Base-by-base conservation (phyloP, 2,888 invertebrate genomes). In the Epinotia nisella region DNA sequence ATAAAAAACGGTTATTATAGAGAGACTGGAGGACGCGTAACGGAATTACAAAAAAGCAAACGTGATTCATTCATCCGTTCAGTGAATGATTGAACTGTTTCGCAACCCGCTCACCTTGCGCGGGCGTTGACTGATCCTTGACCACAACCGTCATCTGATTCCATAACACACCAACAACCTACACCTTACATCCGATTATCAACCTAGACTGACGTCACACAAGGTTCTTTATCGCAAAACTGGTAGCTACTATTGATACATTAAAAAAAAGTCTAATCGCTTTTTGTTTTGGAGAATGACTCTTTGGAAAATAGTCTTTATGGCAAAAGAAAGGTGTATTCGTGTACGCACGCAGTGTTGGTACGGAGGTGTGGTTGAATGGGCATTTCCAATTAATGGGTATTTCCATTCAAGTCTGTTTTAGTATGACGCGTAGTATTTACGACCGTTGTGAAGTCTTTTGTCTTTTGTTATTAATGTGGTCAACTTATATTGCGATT, bases 41-140 rank as follows among this genome's bases (percentile, higher is more conserved):
- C 65, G 65, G 55, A 11, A 21, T 24, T n/a, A 64, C 19, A n/a
- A n/a, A 56, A 66, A 66, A 66, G 55, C 66, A 53, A 71, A 29
- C 56, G 60, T 61, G 66, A 66, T 60, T 71, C 60, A 71, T 59
- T 60, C 65, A 71, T 67, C 60, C 66, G 66, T 39, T 35, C 39
- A 60, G 53, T 66, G 58, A 71, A 66, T 61, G 60, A 71, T 19
- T 61, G 66, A 71, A 66, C 71, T 60, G 55, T 71, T 71, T 71
- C 71, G 66, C 71, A 71, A 71, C 66, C 60, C 19, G 66, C 19
- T 71, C 60, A 71, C 66, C 71, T 71, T 71, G 71, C 60, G 66
- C 53, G 66, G 53, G 29, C 71, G 66, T 66, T 66, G 66, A 67
- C 39, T 51, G 41, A n/a, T 64, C 41, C 71, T 66, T 71, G 66